Conservation (phyloP, 2,888 invertebrate genomes). For the Nemurella pictetii region DNA sequence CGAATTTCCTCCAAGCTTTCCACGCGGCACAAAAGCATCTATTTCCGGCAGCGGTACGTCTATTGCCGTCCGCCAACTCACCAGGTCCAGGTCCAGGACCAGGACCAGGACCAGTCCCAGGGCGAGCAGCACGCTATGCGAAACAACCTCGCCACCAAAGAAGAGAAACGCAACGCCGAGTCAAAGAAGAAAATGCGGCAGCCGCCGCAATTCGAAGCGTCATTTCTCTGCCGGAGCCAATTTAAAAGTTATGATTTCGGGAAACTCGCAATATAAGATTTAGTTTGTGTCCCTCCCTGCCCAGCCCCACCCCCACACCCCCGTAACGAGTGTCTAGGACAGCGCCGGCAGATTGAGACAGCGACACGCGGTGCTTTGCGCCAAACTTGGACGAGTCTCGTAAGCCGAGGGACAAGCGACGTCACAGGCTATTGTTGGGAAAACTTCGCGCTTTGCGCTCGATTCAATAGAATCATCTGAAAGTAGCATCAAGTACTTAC, state of each 20-base stretch:
- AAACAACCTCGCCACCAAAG: not conserved
- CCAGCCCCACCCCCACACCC: not conserved
- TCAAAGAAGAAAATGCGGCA: not conserved
- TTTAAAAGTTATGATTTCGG: not conserved
- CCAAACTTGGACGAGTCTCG: not conserved
- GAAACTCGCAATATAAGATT: not conserved
- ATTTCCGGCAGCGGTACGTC: not conserved
- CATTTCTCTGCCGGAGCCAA: not conserved
- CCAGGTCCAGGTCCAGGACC: too few species aligned
- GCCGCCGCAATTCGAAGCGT: not conserved
- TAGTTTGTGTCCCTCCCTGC: not conserved
- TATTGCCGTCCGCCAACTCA: not conserved
- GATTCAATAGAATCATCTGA: not conserved
- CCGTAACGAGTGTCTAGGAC: not conserved
- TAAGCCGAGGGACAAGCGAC: not conserved
- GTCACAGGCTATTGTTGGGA: not conserved
- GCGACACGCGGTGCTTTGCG: not conserved
- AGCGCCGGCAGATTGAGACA: not conserved
- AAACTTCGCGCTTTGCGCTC: not conserved
- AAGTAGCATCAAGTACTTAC: not conserved
- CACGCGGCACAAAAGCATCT: not conserved
- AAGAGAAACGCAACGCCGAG: not conserved
- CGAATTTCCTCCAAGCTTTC: not conserved
- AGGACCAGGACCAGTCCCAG: not conserved
- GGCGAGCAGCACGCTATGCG: not conserved